Percentiles rank a stretch among this genome's conserved stretches.
Conservation (phyloP, 2,888 invertebrate species). For the Drosophila dives region DNA sequence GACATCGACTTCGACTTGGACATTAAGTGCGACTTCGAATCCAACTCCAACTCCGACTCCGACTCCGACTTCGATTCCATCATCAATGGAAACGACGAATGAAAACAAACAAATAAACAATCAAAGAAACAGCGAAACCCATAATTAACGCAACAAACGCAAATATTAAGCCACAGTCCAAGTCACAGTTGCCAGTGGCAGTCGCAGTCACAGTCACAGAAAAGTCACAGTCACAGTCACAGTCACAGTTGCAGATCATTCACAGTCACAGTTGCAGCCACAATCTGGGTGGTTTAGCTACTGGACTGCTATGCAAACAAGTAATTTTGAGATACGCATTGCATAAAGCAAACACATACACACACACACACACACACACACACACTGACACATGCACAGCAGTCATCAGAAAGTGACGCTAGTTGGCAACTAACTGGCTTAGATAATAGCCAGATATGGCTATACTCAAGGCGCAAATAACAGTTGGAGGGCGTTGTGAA, state of each 20-base stretch:
- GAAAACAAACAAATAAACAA: conserved; percentile 74
- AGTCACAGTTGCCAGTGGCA: conserved; percentile 17
- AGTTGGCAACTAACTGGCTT: conserved; percentile 32
- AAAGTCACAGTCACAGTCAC: background rate
- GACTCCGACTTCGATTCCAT: conserved; percentile 5
- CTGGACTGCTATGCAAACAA: conserved; percentile 3
- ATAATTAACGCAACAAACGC: conserved; percentile 81
- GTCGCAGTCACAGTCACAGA: too few relatives aligned
- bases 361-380: conserved; percentile 5
- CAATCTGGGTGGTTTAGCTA: conserved; percentile 53
- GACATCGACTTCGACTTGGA: background rate
- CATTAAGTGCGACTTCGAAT: background rate
- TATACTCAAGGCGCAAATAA: background rate
- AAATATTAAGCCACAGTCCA: conserved; percentile 70
- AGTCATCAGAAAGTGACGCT: conserved; percentile 45
- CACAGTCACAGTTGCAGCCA: conserved; percentile 47
- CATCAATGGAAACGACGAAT: conserved; percentile 44
- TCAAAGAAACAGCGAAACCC: conserved; percentile 73
- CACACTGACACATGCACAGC: background rate
- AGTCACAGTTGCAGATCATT: background rate
- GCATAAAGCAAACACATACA: conserved; percentile 30
- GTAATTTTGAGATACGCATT: conserved; percentile 49
- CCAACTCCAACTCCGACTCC: background rate
- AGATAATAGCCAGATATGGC: conserved; percentile 34
- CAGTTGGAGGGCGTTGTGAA: conserved; percentile 29